Evolutionary conservation across 1,140 invertebrate species (phyloP), one percentile per base, ranked within the genome.

Genomic region (Lethrus apterus): DNA sequence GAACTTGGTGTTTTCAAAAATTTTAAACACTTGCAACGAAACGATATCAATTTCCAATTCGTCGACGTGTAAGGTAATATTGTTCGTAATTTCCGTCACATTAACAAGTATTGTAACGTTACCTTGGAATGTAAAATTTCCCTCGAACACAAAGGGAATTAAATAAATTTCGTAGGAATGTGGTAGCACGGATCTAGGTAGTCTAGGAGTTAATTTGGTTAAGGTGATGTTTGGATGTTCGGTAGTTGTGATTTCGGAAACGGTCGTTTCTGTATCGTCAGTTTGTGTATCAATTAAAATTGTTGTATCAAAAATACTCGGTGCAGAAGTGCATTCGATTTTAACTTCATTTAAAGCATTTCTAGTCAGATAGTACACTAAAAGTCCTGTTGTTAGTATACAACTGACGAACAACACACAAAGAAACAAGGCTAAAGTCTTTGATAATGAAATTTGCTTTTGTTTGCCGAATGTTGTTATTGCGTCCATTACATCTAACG

Each of bases 71-170:
- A 93, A 68, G 1, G 83, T 89, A 11, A 93, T 74, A 58, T 80
- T 83, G 14, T 74, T 70, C 7, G 83, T 86, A 44, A 75, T 67
- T 49, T 79, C 69, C 4, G 76, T 71, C 0, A 82, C 79, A 31
- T 77, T 74, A 8, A 93, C 63, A 2, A 77, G 52, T 50, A 89
- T 81, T 51, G 70, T 74, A 0, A 86, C 78, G 67, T 80, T 75
- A 26, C 86, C 86, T 19, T 78, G 62, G 55, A 88, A 86, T 3
- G 82, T 86, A 52, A 88, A 89, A 59, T 89, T 89, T 1, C 77
- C 74, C 56, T 77, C 77, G 62, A 70, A 70, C 29, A 88, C 76
- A 51, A 81, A 82, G 0, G 86, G 86, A 18, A 79, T 75, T 23
- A 89, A 58, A 51, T 76, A 74, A 1, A 89, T 60, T 40, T 79